Percentiles rank a stretch among this genome's conserved stretches.
Evolutionary conservation across 2,113 vertebrate genomes (phyloP).

Genomic region (Silurus asotus): DNA sequence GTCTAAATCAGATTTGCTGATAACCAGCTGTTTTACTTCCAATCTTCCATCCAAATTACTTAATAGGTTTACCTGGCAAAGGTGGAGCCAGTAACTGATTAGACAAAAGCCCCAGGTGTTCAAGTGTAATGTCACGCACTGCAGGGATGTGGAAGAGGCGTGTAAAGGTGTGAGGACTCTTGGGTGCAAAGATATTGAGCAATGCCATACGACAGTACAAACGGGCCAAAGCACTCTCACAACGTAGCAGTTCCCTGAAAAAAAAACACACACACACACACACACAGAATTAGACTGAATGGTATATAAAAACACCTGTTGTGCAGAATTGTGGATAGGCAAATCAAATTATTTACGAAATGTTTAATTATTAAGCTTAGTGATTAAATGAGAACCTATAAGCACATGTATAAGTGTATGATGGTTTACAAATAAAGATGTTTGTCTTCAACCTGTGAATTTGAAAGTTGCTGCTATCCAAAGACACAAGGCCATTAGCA

Average conservation of each 20-base stretch:
- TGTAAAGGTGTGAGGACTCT: constrained; percentile 91
- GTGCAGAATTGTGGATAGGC: neutral
- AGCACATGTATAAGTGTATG: neutral
- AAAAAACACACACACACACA: constrained; percentile 33
- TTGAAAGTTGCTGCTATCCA: constrained; percentile 96
- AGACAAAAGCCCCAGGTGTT: constrained; percentile 94
- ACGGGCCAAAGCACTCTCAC: constrained; percentile 87
- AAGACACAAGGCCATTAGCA: constrained; percentile 89
- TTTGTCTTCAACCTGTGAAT: constrained; percentile 84
- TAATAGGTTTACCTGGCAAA: constrained; percentile 82
- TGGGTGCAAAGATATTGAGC: constrained; percentile 96
- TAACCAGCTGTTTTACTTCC: neutral
- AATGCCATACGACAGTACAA: constrained; percentile 95
- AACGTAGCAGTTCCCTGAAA: constrained; percentile 90
- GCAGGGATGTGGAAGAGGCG: constrained; percentile 96
- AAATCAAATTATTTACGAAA: neutral
- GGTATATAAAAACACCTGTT: neutral
- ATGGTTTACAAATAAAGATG: neutral
- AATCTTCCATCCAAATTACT: neutral
- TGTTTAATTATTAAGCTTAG: neutral
- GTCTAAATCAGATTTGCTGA: neutral
- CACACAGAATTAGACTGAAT: neutral
- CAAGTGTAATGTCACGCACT: constrained; percentile 92
- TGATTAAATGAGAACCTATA: neutral
- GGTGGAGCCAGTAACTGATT: constrained; percentile 95